Conservation (phyloP, 37 sponge, comb jelly and placozoan genomes). For the Hormiphora californensis region DNA sequence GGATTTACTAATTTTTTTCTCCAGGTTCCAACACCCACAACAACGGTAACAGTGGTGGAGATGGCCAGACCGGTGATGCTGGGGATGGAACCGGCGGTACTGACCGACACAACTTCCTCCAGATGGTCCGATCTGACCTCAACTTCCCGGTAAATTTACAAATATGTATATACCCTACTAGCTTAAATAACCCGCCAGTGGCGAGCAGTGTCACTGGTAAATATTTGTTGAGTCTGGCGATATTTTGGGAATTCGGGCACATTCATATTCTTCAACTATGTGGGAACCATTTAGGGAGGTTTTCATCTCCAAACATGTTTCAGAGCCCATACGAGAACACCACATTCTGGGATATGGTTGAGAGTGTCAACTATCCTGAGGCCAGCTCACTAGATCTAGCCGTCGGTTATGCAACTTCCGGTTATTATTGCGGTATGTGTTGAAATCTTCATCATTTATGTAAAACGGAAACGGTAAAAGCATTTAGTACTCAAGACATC, state of each 20-base stretch:
- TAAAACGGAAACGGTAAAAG: too few species aligned
- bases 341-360: constrained; percentile 69
- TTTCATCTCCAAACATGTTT: too few species aligned
- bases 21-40: constrained; percentile 98
- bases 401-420: constrained; percentile 13
- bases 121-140: constrained; percentile 31
- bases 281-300: too few species aligned
- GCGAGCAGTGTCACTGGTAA: too few species aligned
- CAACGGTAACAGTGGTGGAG: constrained; percentile 88
- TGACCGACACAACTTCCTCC: constrained; percentile 51
- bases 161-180: too few species aligned
- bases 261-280: too few species aligned
- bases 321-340: constrained; percentile 77
- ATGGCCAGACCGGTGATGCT: constrained; percentile 98
- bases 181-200: too few species aligned
- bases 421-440: constrained; percentile 32
- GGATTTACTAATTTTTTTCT: too few species aligned
- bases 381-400: constrained; percentile 3
- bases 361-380: constrained; percentile 14
- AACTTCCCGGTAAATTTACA: constrained; percentile 91
- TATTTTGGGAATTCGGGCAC: too few species aligned
- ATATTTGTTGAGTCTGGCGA: too few species aligned
- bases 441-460: too few species aligned
- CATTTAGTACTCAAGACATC: too few species aligned
- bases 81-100: constrained; percentile 89